Evolutionary conservation across 2,797 vertebrate species (phyloP).

Genomic region (Clamator glandarius): DNA sequence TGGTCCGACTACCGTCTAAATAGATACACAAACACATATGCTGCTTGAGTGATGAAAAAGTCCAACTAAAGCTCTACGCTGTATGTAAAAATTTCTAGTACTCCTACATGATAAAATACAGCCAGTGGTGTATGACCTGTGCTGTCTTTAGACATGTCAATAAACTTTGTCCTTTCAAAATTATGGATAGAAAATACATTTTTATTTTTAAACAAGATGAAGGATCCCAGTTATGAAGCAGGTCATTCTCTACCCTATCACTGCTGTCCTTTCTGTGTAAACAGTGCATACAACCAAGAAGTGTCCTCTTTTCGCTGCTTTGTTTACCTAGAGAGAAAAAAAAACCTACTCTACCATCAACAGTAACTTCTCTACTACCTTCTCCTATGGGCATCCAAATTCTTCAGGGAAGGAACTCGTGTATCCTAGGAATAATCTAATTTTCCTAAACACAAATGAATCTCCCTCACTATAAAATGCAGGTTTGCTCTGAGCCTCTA

Average conservation of each 20-base stretch:
- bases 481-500: neutral
- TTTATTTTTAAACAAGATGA: neutral
- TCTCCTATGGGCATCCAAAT: neutral
- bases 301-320: neutral
- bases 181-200: neutral
- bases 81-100: neutral
- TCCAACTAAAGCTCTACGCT: neutral
- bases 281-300: neutral
- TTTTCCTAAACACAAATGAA: neutral
- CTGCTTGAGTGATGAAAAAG: neutral
- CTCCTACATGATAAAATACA: neutral
- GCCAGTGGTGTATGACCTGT: neutral
- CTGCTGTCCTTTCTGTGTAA: neutral
- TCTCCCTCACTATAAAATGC: rapidly evolving
- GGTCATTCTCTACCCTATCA: neutral
- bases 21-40: neutral
- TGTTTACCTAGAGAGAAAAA: neutral
- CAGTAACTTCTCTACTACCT: neutral
- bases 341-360: neutral
- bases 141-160: neutral
- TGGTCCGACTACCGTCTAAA: neutral
- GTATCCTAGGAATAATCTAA: neutral
- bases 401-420: neutral
- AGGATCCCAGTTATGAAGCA: neutral
- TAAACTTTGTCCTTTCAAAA: neutral